Percentiles rank a stretch among this genome's conserved stretches.
phyloP scores from a whole-genome alignment of 2,888 invertebrate species.

The Alentia gelatinosa region DNA sequence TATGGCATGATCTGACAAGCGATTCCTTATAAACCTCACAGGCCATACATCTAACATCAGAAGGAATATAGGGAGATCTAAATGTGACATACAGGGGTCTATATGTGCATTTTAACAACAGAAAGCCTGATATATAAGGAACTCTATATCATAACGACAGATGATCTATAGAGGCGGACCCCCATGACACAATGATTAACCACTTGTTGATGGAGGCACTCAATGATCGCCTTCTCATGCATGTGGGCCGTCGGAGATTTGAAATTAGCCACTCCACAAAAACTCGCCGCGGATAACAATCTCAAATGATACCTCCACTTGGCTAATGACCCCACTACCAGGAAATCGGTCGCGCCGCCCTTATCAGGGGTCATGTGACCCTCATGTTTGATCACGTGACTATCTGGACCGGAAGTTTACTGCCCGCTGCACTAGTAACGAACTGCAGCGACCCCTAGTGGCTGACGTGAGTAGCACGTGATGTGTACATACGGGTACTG shows the following conservation, averaged over 20 bases:
- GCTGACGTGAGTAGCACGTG: background rate
- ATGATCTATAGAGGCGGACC: no score
- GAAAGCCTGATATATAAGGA: no score
- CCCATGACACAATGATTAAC: no score
- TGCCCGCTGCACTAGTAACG: background rate
- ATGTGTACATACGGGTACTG: background rate
- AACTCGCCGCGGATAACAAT: background rate
- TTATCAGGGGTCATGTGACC: background rate
- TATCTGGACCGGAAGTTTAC: background rate
- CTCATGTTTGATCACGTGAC: background rate
- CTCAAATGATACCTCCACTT: background rate
- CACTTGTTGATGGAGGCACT: no score
- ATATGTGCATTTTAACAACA: no score
- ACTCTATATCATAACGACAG: no score
- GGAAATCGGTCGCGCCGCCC: background rate
- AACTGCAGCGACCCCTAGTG: background rate
- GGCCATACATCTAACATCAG: no score
- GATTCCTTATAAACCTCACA: no score
- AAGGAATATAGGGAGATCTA: no score
- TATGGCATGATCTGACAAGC: no score
- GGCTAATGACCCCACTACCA: background rate
- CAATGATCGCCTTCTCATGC: no score
- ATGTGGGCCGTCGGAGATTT: background rate
- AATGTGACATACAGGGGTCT: no score
- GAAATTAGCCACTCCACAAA: background rate